Percentiles rank a stretch among this genome's conserved stretches.
Conservation (phyloP, 1,140 invertebrate genomes). For the Gyrodactylus salaris region DNA sequence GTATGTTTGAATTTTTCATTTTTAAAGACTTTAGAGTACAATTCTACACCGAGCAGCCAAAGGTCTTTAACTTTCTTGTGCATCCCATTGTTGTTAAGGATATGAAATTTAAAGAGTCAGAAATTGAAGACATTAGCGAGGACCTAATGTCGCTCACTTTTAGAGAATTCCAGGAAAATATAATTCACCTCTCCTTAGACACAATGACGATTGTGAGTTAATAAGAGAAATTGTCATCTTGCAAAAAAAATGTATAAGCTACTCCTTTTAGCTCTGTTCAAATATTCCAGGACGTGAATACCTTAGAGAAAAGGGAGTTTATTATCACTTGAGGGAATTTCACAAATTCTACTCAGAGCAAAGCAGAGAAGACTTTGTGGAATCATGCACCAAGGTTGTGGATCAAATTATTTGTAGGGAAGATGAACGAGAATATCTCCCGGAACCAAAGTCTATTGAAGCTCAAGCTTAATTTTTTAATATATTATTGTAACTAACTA, state of each 20-base stretch:
- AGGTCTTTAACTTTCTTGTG: not conserved
- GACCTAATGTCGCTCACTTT: not conserved
- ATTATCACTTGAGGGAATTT: not conserved
- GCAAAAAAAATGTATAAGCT: no score
- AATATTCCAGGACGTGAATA: not conserved
- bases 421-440: not conserved
- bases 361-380: no score
- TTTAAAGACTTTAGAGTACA: not conserved
- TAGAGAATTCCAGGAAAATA: not conserved
- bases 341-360: not conserved
- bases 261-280: not conserved
- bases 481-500: no score
- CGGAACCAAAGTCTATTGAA: no score
- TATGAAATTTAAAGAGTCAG: not conserved
- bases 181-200: not conserved
- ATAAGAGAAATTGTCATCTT: no score
- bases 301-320: not conserved
- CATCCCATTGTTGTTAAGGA: not conserved
- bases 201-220: not conserved
- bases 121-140: not conserved
- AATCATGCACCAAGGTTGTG: not conserved
- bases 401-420: not conserved
- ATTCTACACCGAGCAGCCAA: not conserved
- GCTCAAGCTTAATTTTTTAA: no score
- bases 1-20: not conserved